Evolutionary conservation across 2,888 invertebrate species (phyloP), one percentile per base, ranked within the genome.

Genomic region (Thymelicus sylvestris): DNA sequence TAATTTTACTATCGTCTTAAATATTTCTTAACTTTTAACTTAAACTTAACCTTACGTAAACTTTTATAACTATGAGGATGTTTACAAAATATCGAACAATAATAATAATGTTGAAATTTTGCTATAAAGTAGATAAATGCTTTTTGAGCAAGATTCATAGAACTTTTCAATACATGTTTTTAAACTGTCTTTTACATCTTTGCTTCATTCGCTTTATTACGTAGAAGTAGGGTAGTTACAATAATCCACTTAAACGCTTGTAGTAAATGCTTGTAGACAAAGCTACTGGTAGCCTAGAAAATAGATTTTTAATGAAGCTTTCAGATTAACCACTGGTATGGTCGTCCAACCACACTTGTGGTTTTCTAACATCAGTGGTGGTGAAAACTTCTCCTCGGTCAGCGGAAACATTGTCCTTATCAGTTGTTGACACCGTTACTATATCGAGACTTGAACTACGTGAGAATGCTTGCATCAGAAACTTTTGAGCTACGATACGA

Each of bases 351-450:
- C 12, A 13, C 1, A 44, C 63, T 13, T 44, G 66, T 60, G 60
- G 76, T 75, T 77, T 78, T 79, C 77, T 76, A 75, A 31, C 31
- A 31, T 57, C 71, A 73, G 38, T 19, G 24, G n/a, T 78, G 82
- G 86, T 87, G 88, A 89, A 91, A 89, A 85, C 83, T 77, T 72
- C 67, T 73, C 75, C 78, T 70, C 73, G 79, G 82, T 79, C 83
- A 83, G 76, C 90, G 91, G 92, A 92, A 90, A 88, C 82, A 86
- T 84, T 84, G 76, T 75, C 89, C 90, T 89, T 91, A 92, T 91
- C 92, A 85, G 88, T 79, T 79, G 84, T 84, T 86, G 88, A 86
- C 89, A 89, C 81, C 82, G 76, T 84, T 83, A 80, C 82, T 79
- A 77, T 82, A 83, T 77, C 78, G 81, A 77, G 79, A 76, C 74